Base-by-base conservation (phyloP, 1,140 invertebrate species). In the Caenorhabditis remanei region DNA sequence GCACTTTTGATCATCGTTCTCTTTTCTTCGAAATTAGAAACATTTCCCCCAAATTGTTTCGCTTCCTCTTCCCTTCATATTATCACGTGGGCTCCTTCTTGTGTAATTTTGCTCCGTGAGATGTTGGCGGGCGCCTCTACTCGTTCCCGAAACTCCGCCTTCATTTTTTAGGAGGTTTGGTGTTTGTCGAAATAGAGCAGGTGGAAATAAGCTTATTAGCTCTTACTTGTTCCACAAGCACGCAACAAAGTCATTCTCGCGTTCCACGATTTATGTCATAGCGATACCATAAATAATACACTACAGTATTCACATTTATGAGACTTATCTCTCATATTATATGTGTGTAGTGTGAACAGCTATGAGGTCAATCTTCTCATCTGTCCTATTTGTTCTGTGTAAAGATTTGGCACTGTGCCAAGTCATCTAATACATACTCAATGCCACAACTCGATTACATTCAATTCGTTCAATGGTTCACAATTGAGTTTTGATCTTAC, bases 101-200 rank as follows among this genome's bases (percentile, higher is more conserved):
- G 71, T 79, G 71, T 79, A 79, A 79, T 79, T 24, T 79, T 48
- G 71, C 46, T 79, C 46, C 46, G 71, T 50, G n/a, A 24, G 61
- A 63, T 16, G 43, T 46, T 48, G 16, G 13, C 67, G 21, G 24
- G 32, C 61, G 65, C 65, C 16, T 41, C 65, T 46, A 71, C 65
- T 71, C 41, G 40, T 71, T 71, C 65, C 65, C 65, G 65, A 46
- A 71, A 46, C 41, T 46, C 65, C 14, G 41, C 41, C 19, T 24
- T 19, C 8, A 24, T 13, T 71, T 8, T 63, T 63, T 40, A 32
- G 32, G 50, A 16, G 65, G 19, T 40, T 9, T 40, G 24, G 21
- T 71, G 40, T 71, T 71, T 71, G 40, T 71, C 16, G 40, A 32
- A 63, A 63, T 32, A 13, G 8, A 32, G 24, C 24, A 58, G 55